Base-by-base conservation (phyloP, 2,888 invertebrate genomes). In the Parascotia fuliginaria region DNA sequence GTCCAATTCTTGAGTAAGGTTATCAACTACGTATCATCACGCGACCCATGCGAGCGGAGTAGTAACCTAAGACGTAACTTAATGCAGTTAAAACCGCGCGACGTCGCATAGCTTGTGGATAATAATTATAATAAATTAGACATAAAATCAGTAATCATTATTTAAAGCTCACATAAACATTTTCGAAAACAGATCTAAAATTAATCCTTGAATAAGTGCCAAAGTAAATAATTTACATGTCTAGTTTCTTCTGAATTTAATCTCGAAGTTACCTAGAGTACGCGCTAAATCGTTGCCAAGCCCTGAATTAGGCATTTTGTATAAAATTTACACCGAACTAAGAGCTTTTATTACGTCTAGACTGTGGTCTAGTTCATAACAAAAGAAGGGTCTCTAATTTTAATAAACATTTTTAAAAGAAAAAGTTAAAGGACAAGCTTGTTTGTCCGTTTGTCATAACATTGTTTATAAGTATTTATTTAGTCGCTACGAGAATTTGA, bases 321-420 rank as follows among this genome's bases (percentile, higher is more conserved):
- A 43, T 9, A 9, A 33, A 51, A 22, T 37, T 37, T n/a, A 39
- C 19, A 34, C 9, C 19, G 32, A 9, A 34, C 13, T 46, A 44
- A 42, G 12, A 43, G 22, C 1, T 55, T 47, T 63, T 48, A 55
- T 60, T 27, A 48, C 24, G 65, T 65, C 65, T 65, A 65, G 65
- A 65, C 65, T 15, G 28, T 41, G 32, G 39, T 57, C 9, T 44
- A 37, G 43, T 50, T 47, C 38, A 44, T 39, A 46, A 64, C 51
- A 27, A 44, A 19, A 36, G 36, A 41, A 49, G 37, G n/a, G 34
- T 31, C 37, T 51, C 19, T 27, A 49, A 48, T 54, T 49, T 64
- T 57, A 64, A 60, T 64, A 56, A 13, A 57, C 28, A 28, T 9
- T 43, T 33, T 42, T 9, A 27, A 19, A 14, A 42, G 24, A 14